Evolutionary conservation across 2,113 vertebrate species (phyloP).

Genomic region (Upupa epops): DNA sequence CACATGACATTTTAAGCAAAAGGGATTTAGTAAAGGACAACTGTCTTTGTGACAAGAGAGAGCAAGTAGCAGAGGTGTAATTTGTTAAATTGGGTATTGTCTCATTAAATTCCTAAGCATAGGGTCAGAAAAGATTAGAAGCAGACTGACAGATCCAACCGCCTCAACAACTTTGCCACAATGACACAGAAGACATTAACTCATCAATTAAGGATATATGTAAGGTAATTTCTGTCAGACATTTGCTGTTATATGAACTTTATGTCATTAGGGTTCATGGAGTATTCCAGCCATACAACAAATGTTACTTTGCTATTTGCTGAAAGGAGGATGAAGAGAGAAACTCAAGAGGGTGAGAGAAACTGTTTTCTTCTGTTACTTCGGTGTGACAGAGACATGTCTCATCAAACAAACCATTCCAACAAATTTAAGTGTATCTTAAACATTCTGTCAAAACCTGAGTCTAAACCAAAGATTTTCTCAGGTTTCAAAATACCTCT

Average conservation of each 20-base stretch:
- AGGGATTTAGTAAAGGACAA: not conserved
- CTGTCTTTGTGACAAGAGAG: not conserved
- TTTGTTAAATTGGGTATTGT: constrained; percentile 41
- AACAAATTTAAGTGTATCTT: not conserved
- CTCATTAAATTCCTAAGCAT: constrained; percentile 19
- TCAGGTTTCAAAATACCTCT: not conserved
- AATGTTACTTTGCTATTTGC: not conserved
- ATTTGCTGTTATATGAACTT: not conserved
- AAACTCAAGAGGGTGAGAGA: not conserved
- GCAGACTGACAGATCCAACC: not conserved
- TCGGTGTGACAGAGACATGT: not conserved
- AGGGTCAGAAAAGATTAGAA: not conserved
- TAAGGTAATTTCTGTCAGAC: not conserved
- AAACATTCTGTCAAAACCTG: not conserved
- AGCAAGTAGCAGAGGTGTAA: not conserved
- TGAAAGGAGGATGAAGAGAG: not conserved
- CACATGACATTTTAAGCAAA: constrained; percentile 13
- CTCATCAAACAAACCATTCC: not conserved
- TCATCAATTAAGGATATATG: not conserved
- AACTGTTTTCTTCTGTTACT: not conserved
- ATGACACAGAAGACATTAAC: not conserved
- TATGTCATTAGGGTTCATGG: not conserved
- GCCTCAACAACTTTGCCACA: not conserved
- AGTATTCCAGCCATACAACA: not conserved
- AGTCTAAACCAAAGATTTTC: not conserved